These are phyloP conservation scores for Cabera pusaria DNA, from an alignment of 2,888 invertebrate genomes.

Conservation along the genomic window DNA sequence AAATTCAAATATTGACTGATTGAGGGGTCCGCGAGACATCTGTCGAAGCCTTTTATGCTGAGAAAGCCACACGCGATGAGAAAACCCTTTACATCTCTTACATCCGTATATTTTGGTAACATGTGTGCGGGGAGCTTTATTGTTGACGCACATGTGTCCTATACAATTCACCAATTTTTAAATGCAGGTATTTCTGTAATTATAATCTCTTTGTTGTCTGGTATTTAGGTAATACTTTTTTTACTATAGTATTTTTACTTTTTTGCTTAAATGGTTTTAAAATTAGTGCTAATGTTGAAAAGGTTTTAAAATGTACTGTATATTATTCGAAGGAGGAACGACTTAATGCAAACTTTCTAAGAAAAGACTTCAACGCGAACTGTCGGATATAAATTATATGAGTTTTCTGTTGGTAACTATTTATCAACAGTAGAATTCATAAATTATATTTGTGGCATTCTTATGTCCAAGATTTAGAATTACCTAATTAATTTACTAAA, in stretches of 20 bases:
- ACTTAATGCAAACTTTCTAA: too few species aligned
- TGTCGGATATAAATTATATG: background rate
- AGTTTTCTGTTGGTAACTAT: too few species aligned
- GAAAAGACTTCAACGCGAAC: constrained; percentile 29
- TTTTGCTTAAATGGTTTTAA: background rate
- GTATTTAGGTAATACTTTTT: too few species aligned
- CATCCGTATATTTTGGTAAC: constrained; percentile 45
- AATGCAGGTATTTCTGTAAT: constrained; percentile 10
- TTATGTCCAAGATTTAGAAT: too few species aligned
- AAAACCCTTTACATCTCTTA: constrained; percentile 36
- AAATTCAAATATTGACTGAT: constrained; percentile 80
- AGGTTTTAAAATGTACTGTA: too few species aligned
- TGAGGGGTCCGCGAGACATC: constrained; percentile 77
- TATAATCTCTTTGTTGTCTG: background rate
- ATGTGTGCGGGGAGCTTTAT: constrained; percentile 51
- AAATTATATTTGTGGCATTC: too few species aligned
- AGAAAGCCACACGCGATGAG: constrained; percentile 62
- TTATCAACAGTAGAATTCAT: too few species aligned
- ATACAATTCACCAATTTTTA: constrained; percentile 25
- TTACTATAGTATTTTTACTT: too few species aligned
- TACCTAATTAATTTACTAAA: too few species aligned
- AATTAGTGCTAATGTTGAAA: too few species aligned
- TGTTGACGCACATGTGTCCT: constrained; percentile 41
- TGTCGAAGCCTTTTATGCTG: constrained; percentile 58
- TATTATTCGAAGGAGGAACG: too few species aligned